These are phyloP conservation scores for Orthonyx spaldingii DNA, from an alignment of 2,113 vertebrate species.

Conservation along the genomic window DNA sequence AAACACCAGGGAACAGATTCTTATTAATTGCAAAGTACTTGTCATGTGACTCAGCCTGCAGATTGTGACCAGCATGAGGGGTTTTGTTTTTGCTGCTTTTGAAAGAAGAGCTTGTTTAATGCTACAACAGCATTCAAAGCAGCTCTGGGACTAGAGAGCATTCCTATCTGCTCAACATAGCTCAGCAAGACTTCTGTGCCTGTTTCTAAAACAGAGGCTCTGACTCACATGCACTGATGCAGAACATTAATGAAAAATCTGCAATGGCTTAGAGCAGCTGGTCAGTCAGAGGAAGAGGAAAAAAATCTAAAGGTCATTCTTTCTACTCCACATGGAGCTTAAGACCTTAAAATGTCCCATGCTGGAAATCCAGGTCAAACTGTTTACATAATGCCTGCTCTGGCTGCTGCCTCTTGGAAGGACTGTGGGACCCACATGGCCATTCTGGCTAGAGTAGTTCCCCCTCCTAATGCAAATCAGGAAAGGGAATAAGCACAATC, in stretches of 20 bases:
- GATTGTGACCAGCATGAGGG: background rate
- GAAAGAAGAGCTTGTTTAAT: constrained; percentile 41
- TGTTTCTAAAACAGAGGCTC: background rate
- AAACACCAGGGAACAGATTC: constrained; percentile 14
- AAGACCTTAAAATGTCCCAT: constrained; percentile 13
- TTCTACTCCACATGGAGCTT: background rate
- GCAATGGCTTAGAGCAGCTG: background rate
- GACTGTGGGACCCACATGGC: background rate
- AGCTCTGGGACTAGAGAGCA: background rate
- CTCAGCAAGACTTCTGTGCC: background rate
- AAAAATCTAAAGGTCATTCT: background rate
- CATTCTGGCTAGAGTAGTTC: background rate
- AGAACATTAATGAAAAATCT: background rate
- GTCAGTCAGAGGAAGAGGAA: background rate
- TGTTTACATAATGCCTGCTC: background rate
- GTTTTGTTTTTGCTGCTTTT: constrained; percentile 7
- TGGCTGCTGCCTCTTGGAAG: background rate
- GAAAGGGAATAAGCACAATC: background rate
- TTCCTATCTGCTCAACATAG: background rate
- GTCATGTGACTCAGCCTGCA: constrained; percentile 19
- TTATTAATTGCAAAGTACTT: background rate
- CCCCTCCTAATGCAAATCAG: constrained; percentile 6
- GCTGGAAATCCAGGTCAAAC: constrained; percentile 10
- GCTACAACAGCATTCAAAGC: constrained; percentile 5
- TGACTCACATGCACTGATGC: background rate